Evolutionary conservation across 2,797 vertebrate species (phyloP), one percentile per base, ranked within the genome.

Genomic region (Amphiprion clarkii): DNA sequence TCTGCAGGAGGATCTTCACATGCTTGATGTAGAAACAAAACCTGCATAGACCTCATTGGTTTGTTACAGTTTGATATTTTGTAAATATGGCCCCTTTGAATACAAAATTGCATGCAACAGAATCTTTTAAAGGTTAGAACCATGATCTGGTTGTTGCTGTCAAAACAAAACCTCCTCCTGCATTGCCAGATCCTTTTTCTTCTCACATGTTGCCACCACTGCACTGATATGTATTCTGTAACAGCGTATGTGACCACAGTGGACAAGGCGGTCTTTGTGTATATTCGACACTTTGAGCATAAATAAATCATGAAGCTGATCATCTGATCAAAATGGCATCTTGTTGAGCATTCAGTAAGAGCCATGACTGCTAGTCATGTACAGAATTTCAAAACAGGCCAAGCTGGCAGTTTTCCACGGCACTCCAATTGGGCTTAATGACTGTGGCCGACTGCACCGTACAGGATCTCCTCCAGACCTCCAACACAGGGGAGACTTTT

Each of bases 141-240:
- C 2, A 56, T 46, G 52, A 53, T 25, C 55, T 51, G 56, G 12
- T 36, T 63, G 61, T 29, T 11, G 55, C 52, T 63, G 25, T 66
- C 33, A 9, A 79, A 80, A 78, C 48, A 83, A 76, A 70, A 52
- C 48, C 61, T 29, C 40, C 71, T 46, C 67, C 57, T 66, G 10
- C 36, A 12, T 39, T 39, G 10, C 36, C 1, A 39, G 3, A 39
- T 49, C 25, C 39, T 40, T 33, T 54, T 40, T 59, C 10, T 59
- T 69, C 31, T 36, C 42, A 48, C 46, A 39, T 9, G 56, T 29
- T 64, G 31, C 10, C 33, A 51, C 48, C 53, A 62, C 25, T 25
- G 44, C 44, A 46, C 5, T 61, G 17, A 52, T 65, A 59, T 23
- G 56, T 27, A 16, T 44, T 36, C 48, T 21, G 19, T 54, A 39